Percentiles rank a stretch among this genome's conserved stretches.
These are phyloP conservation scores for Dicranocentrus wangi DNA, from an alignment of 2,888 invertebrate genomes.

Conservation along the genomic window DNA sequence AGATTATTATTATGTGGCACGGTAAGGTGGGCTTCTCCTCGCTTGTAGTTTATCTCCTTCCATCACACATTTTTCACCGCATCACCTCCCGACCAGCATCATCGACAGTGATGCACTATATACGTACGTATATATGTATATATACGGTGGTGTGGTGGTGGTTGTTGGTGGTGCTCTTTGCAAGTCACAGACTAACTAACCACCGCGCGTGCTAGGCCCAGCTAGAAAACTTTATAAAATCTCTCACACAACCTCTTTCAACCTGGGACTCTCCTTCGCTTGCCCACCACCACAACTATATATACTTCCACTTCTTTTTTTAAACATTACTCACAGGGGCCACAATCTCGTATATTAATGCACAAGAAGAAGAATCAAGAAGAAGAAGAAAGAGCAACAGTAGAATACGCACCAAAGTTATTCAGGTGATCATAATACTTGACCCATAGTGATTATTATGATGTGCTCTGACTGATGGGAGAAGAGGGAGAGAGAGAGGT, in stretches of 20 bases:
- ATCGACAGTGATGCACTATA: constrained; percentile 20
- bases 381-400: no score
- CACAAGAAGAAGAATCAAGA: constrained; percentile 3
- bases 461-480: constrained; percentile 58
- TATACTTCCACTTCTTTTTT: constrained; percentile 4
- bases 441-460: constrained; percentile 58
- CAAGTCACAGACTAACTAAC: no score
- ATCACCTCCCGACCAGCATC: constrained; percentile 24
- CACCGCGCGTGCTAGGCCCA: no score
- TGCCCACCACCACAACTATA: not conserved
- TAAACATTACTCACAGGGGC: not conserved
- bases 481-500: no score
- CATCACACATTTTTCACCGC: constrained; percentile 48
- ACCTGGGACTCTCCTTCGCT: not conserved
- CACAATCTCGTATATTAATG: not conserved
- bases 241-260: not conserved
- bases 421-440: constrained; percentile 60
- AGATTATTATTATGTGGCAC: constrained; percentile 7
- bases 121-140: not conserved
- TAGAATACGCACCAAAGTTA: constrained; percentile 42
- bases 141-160: not conserved
- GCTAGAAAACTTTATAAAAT: no score
- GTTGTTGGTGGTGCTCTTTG: no score
- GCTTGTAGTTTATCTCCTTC: constrained; percentile 11
- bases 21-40: constrained; percentile 19